A percentile compares a stretch with the other conserved stretches of the same genome.
These are phyloP conservation scores for Zapus hudsonius DNA, from an alignment of 2,113 vertebrate genomes.

Conservation along the genomic window DNA sequence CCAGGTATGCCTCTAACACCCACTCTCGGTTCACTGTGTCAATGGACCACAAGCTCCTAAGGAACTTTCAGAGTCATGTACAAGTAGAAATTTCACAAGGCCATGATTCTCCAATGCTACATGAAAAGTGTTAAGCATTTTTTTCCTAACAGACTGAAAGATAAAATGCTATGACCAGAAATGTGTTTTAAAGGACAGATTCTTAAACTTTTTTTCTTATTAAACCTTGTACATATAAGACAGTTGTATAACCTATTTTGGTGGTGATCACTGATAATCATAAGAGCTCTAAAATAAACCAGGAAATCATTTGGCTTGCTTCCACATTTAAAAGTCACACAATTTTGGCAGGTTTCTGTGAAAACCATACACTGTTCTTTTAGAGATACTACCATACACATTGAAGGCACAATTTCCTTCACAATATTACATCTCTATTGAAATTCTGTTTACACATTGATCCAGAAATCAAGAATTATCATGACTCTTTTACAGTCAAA, in stretches of 20 bases:
- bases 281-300: constrained; percentile 48
- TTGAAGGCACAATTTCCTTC: background rate
- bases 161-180: background rate
- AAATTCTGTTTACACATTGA: constrained; percentile 8
- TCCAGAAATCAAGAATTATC: background rate
- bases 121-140: background rate
- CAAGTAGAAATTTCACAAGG: background rate
- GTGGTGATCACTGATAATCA: background rate
- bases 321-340: background rate
- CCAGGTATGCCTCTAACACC: background rate
- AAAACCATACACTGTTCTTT: background rate
- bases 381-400: background rate
- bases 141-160: background rate
- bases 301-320: constrained; percentile 29
- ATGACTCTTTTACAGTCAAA: background rate
- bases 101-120: background rate
- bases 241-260: background rate
- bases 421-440: background rate
- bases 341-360: background rate
- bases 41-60: background rate
- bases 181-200: background rate
- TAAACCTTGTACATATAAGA: background rate
- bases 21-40: background rate
- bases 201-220: background rate
- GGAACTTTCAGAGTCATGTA: background rate